Conservation (phyloP, 2,888 invertebrate species). For the Zaprionus lineosus region DNA sequence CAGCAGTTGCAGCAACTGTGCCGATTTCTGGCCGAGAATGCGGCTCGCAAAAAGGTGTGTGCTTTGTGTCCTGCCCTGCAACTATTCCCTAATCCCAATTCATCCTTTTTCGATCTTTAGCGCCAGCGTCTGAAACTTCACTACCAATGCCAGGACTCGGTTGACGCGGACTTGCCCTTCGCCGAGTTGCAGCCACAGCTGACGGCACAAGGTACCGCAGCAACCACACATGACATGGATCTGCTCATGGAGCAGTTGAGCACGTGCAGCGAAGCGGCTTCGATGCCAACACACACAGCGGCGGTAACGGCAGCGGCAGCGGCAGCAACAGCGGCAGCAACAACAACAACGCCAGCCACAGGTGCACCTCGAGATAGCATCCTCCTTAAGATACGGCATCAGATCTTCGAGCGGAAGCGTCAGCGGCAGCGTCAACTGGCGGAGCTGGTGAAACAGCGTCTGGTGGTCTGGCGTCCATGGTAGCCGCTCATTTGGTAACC, state of each 20-base stretch:
- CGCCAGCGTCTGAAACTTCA: constrained; percentile 49
- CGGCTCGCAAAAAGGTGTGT: constrained; percentile 72
- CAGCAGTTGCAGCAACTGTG: constrained; percentile 79
- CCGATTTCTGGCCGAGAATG: constrained; percentile 79
- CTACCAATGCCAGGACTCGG: constrained; percentile 4
- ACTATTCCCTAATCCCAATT: neutral
- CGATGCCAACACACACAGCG: no score
- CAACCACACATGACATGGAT: constrained; percentile 40
- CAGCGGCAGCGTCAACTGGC: constrained; percentile 73
- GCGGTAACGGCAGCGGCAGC: constrained; percentile 18
- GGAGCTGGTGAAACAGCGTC: constrained; percentile 61
- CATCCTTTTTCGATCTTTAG: constrained; percentile 15
- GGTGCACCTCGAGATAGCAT: constrained; percentile 62
- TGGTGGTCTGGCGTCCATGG: constrained; percentile 81
- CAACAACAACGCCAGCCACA: constrained; percentile 1
- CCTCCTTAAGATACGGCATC: constrained; percentile 79
- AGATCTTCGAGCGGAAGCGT: constrained; percentile 80
- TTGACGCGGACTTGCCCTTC: constrained; percentile 17
- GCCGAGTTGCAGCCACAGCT: constrained; percentile 14
- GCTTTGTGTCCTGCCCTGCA: neutral
- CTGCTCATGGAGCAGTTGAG: constrained; percentile 44
- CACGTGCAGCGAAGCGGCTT: constrained; percentile 28
- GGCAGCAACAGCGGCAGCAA: constrained; percentile 11
- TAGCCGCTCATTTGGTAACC: constrained; percentile 30
- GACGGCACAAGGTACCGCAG: neutral